These are phyloP conservation scores for Pluvianellus socialis DNA, from an alignment of 2,113 vertebrate species.

Conservation along the genomic window DNA sequence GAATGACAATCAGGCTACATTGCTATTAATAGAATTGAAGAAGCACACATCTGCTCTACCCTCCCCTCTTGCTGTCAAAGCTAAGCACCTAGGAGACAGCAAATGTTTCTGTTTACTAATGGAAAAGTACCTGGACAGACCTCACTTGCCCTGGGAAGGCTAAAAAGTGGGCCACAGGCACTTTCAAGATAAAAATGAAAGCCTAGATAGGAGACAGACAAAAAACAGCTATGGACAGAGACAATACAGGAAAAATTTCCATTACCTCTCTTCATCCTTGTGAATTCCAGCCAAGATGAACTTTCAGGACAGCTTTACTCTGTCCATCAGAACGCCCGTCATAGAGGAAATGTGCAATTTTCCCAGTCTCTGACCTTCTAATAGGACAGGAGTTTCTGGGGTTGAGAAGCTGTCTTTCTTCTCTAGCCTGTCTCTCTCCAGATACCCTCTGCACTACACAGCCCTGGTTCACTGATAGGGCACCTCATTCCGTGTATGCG, in stretches of 20 bases:
- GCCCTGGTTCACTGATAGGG: background rate
- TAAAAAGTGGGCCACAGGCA: background rate
- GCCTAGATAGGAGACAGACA: background rate
- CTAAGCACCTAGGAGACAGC: conserved; percentile 54
- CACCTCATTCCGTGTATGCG: background rate
- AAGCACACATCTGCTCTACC: conserved; percentile 43
- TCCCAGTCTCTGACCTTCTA: background rate
- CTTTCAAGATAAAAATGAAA: background rate
- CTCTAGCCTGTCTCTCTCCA: background rate
- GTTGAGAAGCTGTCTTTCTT: background rate
- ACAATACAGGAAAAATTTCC: background rate
- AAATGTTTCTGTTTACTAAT: conserved; percentile 56
- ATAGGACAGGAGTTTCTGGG: background rate
- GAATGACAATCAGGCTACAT: conserved; percentile 49
- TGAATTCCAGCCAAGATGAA: background rate
- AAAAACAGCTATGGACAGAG: background rate
- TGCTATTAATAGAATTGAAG: conserved; percentile 57
- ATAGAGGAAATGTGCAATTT: background rate
- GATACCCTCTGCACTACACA: background rate
- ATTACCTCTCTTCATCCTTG: background rate
- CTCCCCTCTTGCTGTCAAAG: conserved; percentile 5
- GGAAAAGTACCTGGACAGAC: conserved; percentile 59
- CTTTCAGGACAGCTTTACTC: background rate
- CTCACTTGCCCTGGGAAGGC: conserved; percentile 10
- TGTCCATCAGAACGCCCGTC: background rate